Evolutionary conservation across 2,888 invertebrate genomes (phyloP).

Genomic region (Drosophila ochracea): DNA sequence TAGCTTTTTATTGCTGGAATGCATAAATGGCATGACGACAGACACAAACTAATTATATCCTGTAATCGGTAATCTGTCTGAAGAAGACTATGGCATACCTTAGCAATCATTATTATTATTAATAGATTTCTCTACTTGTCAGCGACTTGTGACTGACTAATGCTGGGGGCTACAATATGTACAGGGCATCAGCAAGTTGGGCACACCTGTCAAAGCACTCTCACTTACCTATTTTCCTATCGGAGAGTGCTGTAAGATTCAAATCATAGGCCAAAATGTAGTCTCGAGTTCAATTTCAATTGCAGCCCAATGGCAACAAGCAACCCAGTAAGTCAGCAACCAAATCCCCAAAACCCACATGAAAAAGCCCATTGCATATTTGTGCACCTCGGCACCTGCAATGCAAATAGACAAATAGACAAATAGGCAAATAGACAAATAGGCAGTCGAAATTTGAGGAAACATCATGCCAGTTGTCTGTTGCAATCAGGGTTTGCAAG

Average conservation of each 20-base stretch:
- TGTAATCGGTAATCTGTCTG: background rate
- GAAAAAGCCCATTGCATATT: constrained; percentile 5
- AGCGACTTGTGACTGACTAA: background rate
- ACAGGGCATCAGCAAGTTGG: constrained; percentile 5
- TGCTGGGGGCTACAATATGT: background rate
- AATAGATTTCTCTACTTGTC: background rate
- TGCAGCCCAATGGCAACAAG: background rate
- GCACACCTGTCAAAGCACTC: background rate
- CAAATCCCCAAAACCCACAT: background rate
- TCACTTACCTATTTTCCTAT: constrained; percentile 27
- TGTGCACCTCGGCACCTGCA: background rate
- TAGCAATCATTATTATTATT: background rate
- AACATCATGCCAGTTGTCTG: constrained; percentile 40
- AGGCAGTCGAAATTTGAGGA: constrained; percentile 42
- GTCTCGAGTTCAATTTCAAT: constrained; percentile 11
- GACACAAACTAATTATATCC: constrained; percentile 32
- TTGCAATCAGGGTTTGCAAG: constrained; percentile 38
- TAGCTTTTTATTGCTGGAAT: constrained; percentile 36
- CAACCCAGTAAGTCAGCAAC: background rate
- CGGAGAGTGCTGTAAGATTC: constrained; percentile 41
- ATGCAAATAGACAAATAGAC: constrained; percentile 28
- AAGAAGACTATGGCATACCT: background rate
- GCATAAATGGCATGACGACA: constrained; percentile 48
- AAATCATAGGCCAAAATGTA: constrained; percentile 38
- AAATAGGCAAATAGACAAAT: constrained; percentile 44